Percentiles rank a stretch among this genome's conserved stretches.
Evolutionary conservation across 64 coral and sea anemone genomes (phyloP).

Genomic region (Dendrophyllia cribrosa): DNA sequence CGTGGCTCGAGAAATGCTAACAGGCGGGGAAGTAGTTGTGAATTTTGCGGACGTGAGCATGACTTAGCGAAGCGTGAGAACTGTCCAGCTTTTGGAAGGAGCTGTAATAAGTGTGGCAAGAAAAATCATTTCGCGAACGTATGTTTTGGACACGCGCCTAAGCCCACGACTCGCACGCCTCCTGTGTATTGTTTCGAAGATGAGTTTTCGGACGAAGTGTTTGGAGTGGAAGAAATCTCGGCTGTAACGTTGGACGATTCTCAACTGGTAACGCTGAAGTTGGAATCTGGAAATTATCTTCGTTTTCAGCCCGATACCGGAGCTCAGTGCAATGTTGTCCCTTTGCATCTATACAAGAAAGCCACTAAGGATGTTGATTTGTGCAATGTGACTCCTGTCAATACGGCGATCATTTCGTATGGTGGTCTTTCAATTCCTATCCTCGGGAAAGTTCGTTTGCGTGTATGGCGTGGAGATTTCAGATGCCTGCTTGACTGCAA

Average conservation of each 20-base stretch:
- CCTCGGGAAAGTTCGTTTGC: conserved; percentile 42
- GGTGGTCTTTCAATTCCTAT: conserved; percentile 68
- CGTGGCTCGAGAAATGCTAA: background rate
- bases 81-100: conserved; percentile 25
- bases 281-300: conserved; percentile 7
- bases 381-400: conserved; percentile 35
- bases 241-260: conserved; percentile 11
- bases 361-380: conserved; percentile 48
- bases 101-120: conserved; percentile 4
- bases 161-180: background rate
- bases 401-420: conserved; percentile 55
- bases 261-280: background rate
- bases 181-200: background rate
- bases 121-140: conserved; percentile 16
- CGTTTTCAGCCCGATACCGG: conserved; percentile 32
- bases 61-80: conserved; percentile 9
- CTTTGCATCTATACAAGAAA: conserved; percentile 68
- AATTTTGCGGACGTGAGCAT: conserved; percentile 5
- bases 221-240: background rate
- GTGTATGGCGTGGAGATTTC: conserved; percentile 48
- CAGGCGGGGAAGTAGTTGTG: background rate
- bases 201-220: background rate
- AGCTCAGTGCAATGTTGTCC: conserved; percentile 78
- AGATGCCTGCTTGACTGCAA: conserved; percentile 47
- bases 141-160: conserved; percentile 9